phyloP scores from a whole-genome alignment of 2,797 vertebrate genomes.

The Pantherophis alleghaniensis region DNA sequence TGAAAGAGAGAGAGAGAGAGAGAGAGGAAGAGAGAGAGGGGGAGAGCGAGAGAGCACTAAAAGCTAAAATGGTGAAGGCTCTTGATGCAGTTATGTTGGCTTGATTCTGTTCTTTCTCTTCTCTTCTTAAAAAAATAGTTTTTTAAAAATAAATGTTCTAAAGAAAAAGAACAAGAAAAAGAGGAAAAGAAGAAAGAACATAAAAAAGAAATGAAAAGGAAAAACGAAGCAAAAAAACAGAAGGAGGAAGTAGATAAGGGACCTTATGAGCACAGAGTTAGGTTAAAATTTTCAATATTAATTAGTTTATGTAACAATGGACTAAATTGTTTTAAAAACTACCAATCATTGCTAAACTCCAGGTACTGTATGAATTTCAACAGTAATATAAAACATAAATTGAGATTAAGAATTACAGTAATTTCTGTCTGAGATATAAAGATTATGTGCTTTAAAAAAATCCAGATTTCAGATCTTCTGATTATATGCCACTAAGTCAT shows the following conservation, averaged over 20 bases:
- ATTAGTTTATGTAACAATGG: neutral
- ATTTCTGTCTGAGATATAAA: too few species aligned
- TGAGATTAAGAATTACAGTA: neutral
- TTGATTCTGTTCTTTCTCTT: too few species aligned
- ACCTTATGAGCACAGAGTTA: neutral
- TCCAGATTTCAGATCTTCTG: too few species aligned
- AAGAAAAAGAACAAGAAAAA: too few species aligned
- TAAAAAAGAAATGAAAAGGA: neutral
- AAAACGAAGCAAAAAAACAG: neutral
- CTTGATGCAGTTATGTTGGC: neutral
- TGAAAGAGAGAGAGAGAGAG: too few species aligned
- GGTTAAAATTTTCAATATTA: neutral
- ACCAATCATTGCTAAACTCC: neutral
- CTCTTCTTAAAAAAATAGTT: too few species aligned
- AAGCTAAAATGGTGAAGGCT: conserved; percentile 5
- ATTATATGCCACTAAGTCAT: too few species aligned
- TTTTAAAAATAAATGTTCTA: too few species aligned
- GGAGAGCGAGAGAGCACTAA: too few species aligned
- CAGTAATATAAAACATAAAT: neutral
- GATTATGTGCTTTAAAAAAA: neutral
- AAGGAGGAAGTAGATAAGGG: neutral
- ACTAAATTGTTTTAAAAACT: neutral
- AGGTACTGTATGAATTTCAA: neutral
- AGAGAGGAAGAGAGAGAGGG: too few species aligned
- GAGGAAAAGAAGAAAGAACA: too few species aligned